phyloP scores from a whole-genome alignment of 2,888 invertebrate genomes.

The Exocentrus adspersus region DNA sequence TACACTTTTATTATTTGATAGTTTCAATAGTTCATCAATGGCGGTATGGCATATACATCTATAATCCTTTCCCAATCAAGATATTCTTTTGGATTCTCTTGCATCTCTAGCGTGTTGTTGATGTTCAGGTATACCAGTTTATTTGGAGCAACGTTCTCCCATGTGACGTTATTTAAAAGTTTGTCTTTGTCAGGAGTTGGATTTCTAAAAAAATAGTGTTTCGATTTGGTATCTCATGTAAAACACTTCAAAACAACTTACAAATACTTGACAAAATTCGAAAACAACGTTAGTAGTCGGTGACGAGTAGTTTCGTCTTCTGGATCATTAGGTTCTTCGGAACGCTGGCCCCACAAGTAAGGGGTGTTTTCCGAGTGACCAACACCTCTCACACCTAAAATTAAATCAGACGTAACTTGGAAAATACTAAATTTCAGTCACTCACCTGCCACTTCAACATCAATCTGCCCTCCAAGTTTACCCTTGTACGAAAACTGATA shows the following conservation, averaged over 20 bases:
- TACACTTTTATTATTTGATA: background rate
- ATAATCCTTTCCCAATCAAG: slow-evolving; percentile 1
- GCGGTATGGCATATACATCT: slow-evolving; percentile 1
- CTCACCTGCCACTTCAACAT: slow-evolving; percentile 17
- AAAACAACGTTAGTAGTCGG: slow-evolving; percentile 22
- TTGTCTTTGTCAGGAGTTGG: slow-evolving; percentile 25
- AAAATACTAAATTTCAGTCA: no score
- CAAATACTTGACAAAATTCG: slow-evolving; percentile 32
- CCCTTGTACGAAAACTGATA: slow-evolving; percentile 36
- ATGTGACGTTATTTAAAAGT: slow-evolving; percentile 16
- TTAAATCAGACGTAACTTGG: no score
- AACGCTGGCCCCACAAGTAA: slow-evolving; percentile 24
- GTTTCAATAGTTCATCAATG: slow-evolving; percentile 3
- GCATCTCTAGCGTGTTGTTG: slow-evolving; percentile 13
- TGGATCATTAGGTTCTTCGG: no score
- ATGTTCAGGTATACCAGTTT: slow-evolving; percentile 24
- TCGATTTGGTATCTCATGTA: background rate
- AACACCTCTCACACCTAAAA: slow-evolving; percentile 4
- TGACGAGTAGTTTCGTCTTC: slow-evolving; percentile 4
- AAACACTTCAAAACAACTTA: slow-evolving; percentile 2
- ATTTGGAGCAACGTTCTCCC: slow-evolving; percentile 10
- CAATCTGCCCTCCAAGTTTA: slow-evolving; percentile 6
- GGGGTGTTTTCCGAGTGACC: slow-evolving; percentile 1
- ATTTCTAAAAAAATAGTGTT: slow-evolving; percentile 11
- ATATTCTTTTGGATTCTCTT: slow-evolving; percentile 30